Evolutionary conservation across 2,113 vertebrate species (phyloP).

Genomic region (Copsychus sechellarum): DNA sequence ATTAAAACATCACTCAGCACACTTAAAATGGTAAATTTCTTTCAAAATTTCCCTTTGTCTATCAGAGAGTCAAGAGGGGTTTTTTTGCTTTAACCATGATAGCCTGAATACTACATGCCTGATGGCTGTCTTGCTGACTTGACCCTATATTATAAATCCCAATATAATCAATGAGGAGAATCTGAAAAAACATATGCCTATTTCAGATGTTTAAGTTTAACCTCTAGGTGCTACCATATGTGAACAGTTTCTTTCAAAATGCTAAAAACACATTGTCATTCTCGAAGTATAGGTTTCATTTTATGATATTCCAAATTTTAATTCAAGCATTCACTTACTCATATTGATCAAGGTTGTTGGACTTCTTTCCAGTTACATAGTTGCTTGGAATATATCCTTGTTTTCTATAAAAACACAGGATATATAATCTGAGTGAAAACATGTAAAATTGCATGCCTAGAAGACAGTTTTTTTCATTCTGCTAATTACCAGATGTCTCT

Average conservation of each 20-base stretch:
- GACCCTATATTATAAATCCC: neutral
- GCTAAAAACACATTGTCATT: neutral
- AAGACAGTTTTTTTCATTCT: neutral
- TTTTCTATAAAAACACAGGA: constrained; percentile 66
- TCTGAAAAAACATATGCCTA: neutral
- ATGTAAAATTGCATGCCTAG: neutral
- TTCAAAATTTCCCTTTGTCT: neutral
- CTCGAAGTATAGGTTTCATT: neutral
- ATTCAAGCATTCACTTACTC: constrained; percentile 80
- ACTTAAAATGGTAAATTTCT: neutral
- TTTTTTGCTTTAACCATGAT: neutral
- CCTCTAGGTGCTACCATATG: rapidly evolving
- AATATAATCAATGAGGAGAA: neutral
- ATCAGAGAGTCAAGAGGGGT: neutral
- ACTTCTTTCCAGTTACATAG: constrained; percentile 88
- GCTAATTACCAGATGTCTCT: neutral
- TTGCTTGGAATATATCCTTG: constrained; percentile 96
- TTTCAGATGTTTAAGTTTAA: neutral
- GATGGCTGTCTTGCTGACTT: neutral
- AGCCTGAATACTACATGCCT: neutral
- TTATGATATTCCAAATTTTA: neutral
- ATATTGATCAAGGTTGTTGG: constrained; percentile 87
- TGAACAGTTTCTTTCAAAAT: neutral
- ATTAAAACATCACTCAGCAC: neutral
- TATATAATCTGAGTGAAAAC: neutral